These are phyloP conservation scores for Agapostemon virescens DNA, from an alignment of 2,888 invertebrate genomes.

Conservation along the genomic window DNA sequence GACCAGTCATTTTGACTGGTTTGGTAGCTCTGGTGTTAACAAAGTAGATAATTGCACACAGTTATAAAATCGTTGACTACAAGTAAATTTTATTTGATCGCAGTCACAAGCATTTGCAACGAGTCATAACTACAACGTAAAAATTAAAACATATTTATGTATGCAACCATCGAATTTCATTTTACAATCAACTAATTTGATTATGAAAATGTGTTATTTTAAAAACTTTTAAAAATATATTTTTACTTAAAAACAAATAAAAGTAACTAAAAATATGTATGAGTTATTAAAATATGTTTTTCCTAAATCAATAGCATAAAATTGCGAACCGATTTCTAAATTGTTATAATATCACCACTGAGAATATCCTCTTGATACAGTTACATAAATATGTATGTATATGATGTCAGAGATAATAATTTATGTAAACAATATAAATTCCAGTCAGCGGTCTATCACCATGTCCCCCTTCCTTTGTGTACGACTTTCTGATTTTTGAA, in stretches of 20 bases:
- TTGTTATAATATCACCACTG: neutral
- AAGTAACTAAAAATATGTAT: neutral
- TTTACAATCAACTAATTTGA: no score
- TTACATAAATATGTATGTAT: neutral
- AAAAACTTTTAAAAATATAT: no score
- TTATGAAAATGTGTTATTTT: no score
- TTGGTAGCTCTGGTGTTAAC: no score
- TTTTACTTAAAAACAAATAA: neutral
- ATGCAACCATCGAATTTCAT: no score
- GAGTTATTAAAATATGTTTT: neutral
- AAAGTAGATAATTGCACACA: no score
- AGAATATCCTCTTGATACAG: neutral
- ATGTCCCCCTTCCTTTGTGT: neutral
- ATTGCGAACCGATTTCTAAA: neutral
- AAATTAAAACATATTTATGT: no score
- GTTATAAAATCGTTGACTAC: no score
- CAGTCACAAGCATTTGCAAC: no score
- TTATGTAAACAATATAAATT: neutral
- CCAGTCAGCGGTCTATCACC: neutral
- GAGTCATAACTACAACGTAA: no score
- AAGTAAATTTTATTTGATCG: no score
- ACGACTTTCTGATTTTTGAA: slow-evolving; percentile 17
- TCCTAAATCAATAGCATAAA: neutral
- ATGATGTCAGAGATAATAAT: neutral
- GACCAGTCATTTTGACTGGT: no score